Conservation (phyloP, 2,113 vertebrate species). For the Sitta europaea region DNA sequence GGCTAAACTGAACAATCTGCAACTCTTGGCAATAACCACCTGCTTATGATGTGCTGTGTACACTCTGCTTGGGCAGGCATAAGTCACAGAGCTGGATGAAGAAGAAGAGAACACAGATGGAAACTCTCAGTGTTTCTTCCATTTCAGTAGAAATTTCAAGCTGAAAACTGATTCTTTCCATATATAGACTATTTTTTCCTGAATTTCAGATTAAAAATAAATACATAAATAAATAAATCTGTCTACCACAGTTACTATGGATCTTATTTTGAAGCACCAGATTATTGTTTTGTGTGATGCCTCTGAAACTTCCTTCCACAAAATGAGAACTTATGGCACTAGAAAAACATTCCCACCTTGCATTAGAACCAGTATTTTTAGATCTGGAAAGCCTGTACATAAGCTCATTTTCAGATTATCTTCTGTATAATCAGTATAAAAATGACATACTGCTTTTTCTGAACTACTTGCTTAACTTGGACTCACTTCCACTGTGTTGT, state of each 20-base stretch:
- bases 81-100: accelerated
- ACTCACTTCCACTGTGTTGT: background rate
- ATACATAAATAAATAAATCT: background rate
- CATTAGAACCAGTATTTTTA: background rate
- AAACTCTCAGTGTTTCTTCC: background rate
- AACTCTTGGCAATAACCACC: background rate
- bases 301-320: background rate
- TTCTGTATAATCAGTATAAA: background rate
- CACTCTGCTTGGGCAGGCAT: background rate
- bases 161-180: background rate
- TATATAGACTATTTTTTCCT: background rate
- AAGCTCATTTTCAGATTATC: background rate
- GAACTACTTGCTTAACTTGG: background rate
- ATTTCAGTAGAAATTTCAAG: background rate
- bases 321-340: background rate
- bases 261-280: background rate
- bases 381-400: background rate
- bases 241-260: background rate
- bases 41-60: background rate
- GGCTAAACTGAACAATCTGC: background rate
- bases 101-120: accelerated
- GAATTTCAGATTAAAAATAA: background rate
- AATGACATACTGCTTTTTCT: background rate
- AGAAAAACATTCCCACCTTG: background rate
- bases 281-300: background rate